These are phyloP conservation scores for Pseudococcus viburni DNA, from an alignment of 2,888 invertebrate genomes.

Conservation along the genomic window DNA sequence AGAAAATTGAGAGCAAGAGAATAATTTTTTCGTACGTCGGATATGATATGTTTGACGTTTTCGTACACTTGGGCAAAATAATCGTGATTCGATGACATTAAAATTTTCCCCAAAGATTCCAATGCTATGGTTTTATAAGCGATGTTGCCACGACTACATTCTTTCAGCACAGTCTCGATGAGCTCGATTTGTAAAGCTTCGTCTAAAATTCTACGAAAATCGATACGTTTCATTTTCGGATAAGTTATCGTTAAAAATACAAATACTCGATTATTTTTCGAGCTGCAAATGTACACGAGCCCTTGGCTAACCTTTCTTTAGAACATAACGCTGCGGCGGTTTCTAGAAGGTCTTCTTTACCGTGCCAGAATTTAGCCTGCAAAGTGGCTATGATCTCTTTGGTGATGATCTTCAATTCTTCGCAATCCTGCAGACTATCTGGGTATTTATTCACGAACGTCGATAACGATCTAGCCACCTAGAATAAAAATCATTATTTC, in stretches of 20 bases:
- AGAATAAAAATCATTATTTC: not conserved
- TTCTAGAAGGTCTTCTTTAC: constrained; percentile 61
- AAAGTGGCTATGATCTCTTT: constrained; percentile 39
- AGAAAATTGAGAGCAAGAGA: not conserved
- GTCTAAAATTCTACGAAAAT: constrained; percentile 53
- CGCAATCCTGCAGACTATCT: constrained; percentile 39
- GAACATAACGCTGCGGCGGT: constrained; percentile 52
- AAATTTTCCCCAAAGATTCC: constrained; percentile 63
- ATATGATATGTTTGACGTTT: constrained; percentile 58
- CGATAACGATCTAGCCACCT: constrained; percentile 60
- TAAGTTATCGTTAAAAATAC: not conserved
- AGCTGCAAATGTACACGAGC: not conserved
- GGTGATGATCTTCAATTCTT: constrained; percentile 40
- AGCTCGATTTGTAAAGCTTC: constrained; percentile 56
- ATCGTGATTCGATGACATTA: constrained; percentile 42
- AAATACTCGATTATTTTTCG: not conserved
- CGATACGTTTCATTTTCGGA: not conserved
- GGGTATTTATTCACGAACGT: constrained; percentile 60
- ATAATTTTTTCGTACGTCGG: not conserved
- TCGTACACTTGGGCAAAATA: constrained; percentile 60
- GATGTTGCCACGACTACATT: constrained; percentile 54
- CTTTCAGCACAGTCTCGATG: constrained; percentile 57
- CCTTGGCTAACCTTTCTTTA: constrained; percentile 25
- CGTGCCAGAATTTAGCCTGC: constrained; percentile 63
- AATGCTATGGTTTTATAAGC: constrained; percentile 50